Evolutionary conservation across 2,797 vertebrate genomes (phyloP), one percentile per base, ranked within the genome.

Genomic region (Lacerta bilineata): DNA sequence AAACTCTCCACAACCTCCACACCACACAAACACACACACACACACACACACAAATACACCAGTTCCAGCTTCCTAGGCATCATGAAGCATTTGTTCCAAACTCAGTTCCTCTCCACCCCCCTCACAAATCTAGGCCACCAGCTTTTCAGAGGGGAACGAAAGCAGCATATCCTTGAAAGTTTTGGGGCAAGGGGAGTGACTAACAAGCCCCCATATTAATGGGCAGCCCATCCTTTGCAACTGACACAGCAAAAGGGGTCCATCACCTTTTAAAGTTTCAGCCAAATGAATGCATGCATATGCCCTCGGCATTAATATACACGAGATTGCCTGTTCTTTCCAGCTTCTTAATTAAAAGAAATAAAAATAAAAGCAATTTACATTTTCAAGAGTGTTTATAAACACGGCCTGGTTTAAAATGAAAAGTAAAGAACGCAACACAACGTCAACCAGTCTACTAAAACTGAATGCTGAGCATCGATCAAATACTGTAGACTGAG

Each of bases 71-170:
- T 50, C 29, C 39, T 18, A 74, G 50, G 17, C 41, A 18, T 72
- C 61, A 59, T 23, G 80, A 68, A 88, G 68, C 46, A 74, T 29
- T 80, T 79, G 41, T n/a, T 83, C 90, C 59, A 46, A 75, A 43
- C 69, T 41, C 80, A 71, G 17, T 39, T 25, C 2, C n/a, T 81
- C 33, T 29, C 3, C 11, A 84, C 81, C 2, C 18, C 18, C 68
- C 50, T 89, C 27, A 4, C 50, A 2, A 74, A 75, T 90, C 82
- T 71, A 93, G 78, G 59, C 50, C 46, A 68, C 82, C 76, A 66
- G 71, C 72, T 85, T 27, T 46, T 39, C 27, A 18, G 17, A 36
- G 72, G 36, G 29, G 29, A 59, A 41, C 20, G 15, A 25, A 55
- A 74, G 13, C 69, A 71, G 33, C 41, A 75, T 33, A 79, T 36